Conservation (phyloP, 1,140 invertebrate genomes). For the Nylanderia fulva region DNA sequence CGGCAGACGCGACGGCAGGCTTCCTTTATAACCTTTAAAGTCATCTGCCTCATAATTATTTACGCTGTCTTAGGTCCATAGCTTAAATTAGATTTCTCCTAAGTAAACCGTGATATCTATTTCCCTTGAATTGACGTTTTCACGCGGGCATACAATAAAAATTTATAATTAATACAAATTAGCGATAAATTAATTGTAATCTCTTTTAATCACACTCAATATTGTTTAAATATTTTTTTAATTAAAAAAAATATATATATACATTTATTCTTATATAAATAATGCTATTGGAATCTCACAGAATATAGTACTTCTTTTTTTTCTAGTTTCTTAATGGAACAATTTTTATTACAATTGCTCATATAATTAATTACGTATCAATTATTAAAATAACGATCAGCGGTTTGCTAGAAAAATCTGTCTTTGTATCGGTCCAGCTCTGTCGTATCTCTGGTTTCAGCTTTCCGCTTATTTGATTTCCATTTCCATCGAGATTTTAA, state of each 20-base stretch:
- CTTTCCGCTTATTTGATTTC: slow-evolving; percentile 45
- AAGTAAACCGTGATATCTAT: background rate
- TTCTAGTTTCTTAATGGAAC: background rate
- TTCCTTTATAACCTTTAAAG: slow-evolving; percentile 4
- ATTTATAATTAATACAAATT: background rate
- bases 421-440: background rate
- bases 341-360: background rate
- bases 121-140: background rate
- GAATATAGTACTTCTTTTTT: background rate
- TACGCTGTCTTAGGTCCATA: background rate
- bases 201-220: background rate
- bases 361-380: background rate
- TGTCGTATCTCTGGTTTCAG: slow-evolving; percentile 5
- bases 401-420: background rate
- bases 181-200: background rate
- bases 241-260: too few relatives aligned
- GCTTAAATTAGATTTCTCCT: background rate
- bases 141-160: background rate
- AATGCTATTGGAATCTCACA: background rate
- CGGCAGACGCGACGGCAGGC: background rate
- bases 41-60: background rate
- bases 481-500: slow-evolving; percentile 44
- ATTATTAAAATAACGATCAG: background rate
- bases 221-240: background rate
- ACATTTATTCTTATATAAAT: background rate